These are phyloP conservation scores for Deroplatys truncata DNA, from an alignment of 2,888 invertebrate genomes.

Conservation along the genomic window DNA sequence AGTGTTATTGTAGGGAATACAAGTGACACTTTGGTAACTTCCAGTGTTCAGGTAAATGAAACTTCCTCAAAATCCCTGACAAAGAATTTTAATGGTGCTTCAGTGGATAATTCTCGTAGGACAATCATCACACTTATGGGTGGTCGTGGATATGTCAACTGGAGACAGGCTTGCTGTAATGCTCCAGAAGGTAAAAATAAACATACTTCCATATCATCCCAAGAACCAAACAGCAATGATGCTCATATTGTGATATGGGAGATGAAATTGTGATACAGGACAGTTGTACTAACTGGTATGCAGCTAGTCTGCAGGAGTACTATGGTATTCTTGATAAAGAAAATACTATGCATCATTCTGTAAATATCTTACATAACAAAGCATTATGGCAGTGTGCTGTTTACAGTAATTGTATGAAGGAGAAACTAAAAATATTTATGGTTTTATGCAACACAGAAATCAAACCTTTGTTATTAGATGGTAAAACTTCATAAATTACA, in stretches of 20 bases:
- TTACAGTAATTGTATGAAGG: not conserved
- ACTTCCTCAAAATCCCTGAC: not conserved
- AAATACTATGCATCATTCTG: too few species aligned
- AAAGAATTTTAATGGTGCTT: not conserved
- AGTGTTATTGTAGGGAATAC: not conserved
- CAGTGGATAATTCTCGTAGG: conserved; percentile 50
- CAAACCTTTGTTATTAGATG: not conserved
- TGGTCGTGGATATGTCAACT: conserved; percentile 83
- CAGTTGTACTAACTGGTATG: not conserved
- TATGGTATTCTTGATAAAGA: not conserved
- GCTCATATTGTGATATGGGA: conserved; percentile 91
- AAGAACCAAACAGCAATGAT: conserved; percentile 75
- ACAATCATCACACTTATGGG: conserved; percentile 85
- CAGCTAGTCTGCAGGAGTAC: not conserved
- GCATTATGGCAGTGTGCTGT: not conserved
- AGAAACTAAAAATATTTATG: not conserved
- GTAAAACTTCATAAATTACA: not conserved
- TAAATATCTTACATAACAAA: not conserved
- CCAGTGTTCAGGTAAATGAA: not conserved
- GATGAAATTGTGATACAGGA: conserved; percentile 63
- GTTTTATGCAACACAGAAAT: not conserved
- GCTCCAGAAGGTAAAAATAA: conserved; percentile 46
- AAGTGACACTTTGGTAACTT: not conserved
- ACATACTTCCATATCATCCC: conserved; percentile 20
- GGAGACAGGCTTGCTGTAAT: conserved; percentile 68